Evolutionary conservation across 2,888 invertebrate genomes (phyloP).

Genomic region (Xiphydria camelus): DNA sequence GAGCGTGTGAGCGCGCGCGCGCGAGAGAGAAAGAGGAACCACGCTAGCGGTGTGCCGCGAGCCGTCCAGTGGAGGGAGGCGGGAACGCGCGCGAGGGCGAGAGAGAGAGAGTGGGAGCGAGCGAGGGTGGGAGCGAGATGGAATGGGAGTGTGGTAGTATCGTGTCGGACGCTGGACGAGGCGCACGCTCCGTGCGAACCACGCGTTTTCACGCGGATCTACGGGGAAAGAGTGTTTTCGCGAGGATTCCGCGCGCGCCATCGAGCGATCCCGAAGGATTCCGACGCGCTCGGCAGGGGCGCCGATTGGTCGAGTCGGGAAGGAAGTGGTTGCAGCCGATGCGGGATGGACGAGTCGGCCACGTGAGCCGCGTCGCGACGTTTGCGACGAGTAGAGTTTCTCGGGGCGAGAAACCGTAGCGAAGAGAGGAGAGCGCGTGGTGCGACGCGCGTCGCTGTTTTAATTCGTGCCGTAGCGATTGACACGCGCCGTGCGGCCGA

Average conservation of each 20-base stretch:
- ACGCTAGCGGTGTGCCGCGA: too few species aligned
- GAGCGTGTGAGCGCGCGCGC: slow-evolving; percentile 10
- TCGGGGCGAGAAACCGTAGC: too few species aligned
- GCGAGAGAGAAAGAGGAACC: slow-evolving; percentile 9
- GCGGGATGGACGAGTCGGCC: slow-evolving; percentile 2
- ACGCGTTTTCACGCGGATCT: slow-evolving; percentile 43
- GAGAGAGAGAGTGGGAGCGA: slow-evolving; percentile 33
- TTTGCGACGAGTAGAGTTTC: too few species aligned
- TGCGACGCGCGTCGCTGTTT: too few species aligned
- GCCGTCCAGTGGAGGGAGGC: slow-evolving; percentile 19
- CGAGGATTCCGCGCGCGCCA: too few species aligned
- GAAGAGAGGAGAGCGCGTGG: too few species aligned
- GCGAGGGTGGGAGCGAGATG: slow-evolving; percentile 34
- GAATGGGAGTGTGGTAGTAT: slow-evolving; percentile 48
- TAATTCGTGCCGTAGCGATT: too few species aligned
- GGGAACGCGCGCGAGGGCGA: slow-evolving; percentile 14
- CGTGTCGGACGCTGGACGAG: slow-evolving; percentile 56
- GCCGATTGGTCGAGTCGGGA: slow-evolving; percentile 4
- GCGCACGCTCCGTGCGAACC: slow-evolving; percentile 53
- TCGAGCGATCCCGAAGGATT: too few species aligned
- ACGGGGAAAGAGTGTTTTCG: too few species aligned
- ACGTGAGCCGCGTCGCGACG: slow-evolving; percentile 10
- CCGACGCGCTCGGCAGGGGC: neutral
- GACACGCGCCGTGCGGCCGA: too few species aligned
- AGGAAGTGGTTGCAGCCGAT: slow-evolving; percentile 8